phyloP scores from a whole-genome alignment of 2,888 invertebrate genomes.

The Campoletis raptor region DNA sequence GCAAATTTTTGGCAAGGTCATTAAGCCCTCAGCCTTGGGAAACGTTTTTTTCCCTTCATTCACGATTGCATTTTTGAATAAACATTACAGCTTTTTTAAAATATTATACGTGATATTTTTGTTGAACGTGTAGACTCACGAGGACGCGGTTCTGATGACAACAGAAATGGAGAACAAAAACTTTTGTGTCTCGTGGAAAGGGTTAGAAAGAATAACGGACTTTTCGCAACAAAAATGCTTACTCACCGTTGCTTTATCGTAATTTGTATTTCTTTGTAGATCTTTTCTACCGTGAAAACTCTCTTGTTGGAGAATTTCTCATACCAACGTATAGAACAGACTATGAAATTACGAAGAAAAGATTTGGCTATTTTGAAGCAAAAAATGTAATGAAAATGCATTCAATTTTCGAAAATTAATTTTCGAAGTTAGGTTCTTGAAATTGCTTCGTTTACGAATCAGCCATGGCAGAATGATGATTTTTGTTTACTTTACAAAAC shows the following conservation, averaged over 20 bases:
- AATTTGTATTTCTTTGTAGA: not conserved
- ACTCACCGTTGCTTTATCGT: not conserved
- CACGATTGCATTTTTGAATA: slow-evolving; percentile 5
- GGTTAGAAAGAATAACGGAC: slow-evolving; percentile 1
- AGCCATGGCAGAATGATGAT: too few relatives aligned
- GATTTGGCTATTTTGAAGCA: not conserved
- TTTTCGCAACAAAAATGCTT: not conserved
- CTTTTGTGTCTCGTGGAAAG: not conserved
- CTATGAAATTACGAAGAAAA: not conserved
- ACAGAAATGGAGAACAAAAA: slow-evolving; percentile 7
- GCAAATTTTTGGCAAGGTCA: not conserved
- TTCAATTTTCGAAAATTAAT: too few relatives aligned
- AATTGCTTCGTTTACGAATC: too few relatives aligned
- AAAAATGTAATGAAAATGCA: not conserved
- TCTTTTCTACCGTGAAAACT: not conserved
- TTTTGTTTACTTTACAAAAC: too few relatives aligned
- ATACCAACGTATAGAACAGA: not conserved
- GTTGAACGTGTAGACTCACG: slow-evolving; percentile 10
- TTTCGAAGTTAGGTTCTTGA: too few relatives aligned
- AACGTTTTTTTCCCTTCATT: not conserved
- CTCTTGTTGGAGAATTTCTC: not conserved
- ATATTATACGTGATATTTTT: slow-evolving; percentile 37
- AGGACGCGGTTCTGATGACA: not conserved
- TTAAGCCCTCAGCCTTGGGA: too few relatives aligned
- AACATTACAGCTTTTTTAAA: slow-evolving; percentile 19